phyloP scores from a whole-genome alignment of 2,888 invertebrate genomes.

The Aphidoletes aphidimyza region DNA sequence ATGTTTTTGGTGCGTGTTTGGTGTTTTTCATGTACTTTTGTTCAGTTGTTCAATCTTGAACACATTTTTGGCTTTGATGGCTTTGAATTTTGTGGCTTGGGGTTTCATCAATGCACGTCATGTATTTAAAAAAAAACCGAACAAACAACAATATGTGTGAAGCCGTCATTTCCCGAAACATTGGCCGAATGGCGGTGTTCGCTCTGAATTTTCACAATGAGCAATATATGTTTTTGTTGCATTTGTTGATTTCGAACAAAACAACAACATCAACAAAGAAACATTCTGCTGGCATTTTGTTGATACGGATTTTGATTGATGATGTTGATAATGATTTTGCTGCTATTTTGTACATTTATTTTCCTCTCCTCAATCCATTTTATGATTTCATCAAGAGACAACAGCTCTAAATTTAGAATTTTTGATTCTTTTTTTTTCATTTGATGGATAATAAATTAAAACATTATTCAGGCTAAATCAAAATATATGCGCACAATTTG shows the following conservation, averaged over 20 bases:
- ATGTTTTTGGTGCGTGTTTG: not conserved
- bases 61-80: not conserved
- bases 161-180: slow-evolving; percentile 29
- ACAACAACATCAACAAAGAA: too few relatives aligned
- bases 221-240: slow-evolving; percentile 29
- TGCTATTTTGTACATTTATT: not conserved
- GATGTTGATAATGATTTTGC: slow-evolving; percentile 49
- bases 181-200: too few relatives aligned
- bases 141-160: not conserved
- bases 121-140: not conserved
- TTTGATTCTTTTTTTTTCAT: too few relatives aligned
- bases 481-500: not conserved
- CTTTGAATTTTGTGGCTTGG: not conserved
- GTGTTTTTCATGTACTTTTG: too few relatives aligned
- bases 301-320: slow-evolving; percentile 30
- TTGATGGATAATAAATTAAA: slow-evolving; percentile 49
- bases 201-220: too few relatives aligned
- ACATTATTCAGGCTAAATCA: not conserved
- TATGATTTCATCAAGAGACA: not conserved
- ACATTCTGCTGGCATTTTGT: slow-evolving; percentile 13
- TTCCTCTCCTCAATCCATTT: not conserved
- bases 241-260: too few relatives aligned
- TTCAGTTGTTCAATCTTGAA: too few relatives aligned
- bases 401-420: not conserved
- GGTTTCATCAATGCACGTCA: not conserved